Evolutionary conservation across 2,113 vertebrate genomes (phyloP).

Genomic region (Melanostigma gelatinosum): DNA sequence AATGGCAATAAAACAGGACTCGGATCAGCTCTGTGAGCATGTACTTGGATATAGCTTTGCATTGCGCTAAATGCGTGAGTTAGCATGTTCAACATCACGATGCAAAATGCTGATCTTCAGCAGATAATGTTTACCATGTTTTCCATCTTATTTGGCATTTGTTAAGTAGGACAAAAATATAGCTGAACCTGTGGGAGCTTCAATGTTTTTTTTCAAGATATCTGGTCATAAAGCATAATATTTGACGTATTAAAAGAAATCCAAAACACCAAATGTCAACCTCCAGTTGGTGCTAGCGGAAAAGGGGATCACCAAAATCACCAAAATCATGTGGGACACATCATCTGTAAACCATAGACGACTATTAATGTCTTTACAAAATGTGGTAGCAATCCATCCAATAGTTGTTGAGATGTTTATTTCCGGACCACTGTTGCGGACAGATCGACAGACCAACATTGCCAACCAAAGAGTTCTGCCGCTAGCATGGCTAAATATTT

Average conservation of each 20-base stretch:
- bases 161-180: neutral
- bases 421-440: neutral
- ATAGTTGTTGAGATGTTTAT: neutral
- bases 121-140: neutral
- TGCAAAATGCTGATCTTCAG: neutral
- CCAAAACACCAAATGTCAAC: neutral
- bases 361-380: neutral
- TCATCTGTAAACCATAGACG: neutral
- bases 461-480: neutral
- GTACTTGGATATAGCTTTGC: neutral
- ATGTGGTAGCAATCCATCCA: neutral
- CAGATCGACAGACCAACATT: neutral
- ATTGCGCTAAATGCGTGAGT: neutral
- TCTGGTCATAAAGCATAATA: neutral
- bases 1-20: neutral
- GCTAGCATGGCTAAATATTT: neutral
- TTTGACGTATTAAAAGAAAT: neutral
- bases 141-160: neutral
- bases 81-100: neutral
- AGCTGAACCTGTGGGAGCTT: neutral
- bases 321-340: no score
- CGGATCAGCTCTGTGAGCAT: constrained; percentile 1
- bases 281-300: neutral
- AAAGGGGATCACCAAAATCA: neutral
- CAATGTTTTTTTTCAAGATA: neutral